Percentiles rank a stretch among this genome's conserved stretches.
phyloP scores from a whole-genome alignment of 2,113 vertebrate genomes.

The Malaclemys terrapin region DNA sequence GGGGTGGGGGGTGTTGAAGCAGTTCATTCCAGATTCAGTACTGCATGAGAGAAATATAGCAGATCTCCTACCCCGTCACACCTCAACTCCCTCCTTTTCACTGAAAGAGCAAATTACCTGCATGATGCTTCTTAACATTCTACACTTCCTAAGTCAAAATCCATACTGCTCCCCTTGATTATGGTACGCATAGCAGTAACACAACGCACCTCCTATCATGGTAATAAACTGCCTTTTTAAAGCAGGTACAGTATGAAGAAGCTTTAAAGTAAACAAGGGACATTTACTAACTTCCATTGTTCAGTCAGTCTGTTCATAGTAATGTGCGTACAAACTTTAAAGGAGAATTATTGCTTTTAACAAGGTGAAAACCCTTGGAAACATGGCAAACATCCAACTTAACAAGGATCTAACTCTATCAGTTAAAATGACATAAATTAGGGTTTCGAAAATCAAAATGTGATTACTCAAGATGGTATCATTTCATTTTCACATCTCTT shows the following conservation, averaged over 20 bases:
- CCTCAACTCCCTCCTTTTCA: not conserved
- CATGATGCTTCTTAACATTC: not conserved
- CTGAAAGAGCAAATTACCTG: conserved; percentile 6
- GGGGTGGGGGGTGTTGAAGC: conserved; percentile 5
- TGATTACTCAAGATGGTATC: conserved; percentile 61
- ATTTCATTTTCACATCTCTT: conserved; percentile 66
- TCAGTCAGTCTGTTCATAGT: conserved; percentile 8
- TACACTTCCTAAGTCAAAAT: conserved; percentile 32
- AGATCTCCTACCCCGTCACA: conserved; percentile 4
- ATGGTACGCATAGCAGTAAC: conserved; percentile 20
- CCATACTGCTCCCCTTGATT: not conserved
- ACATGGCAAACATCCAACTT: conserved; percentile 60
- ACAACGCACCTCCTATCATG: not conserved
- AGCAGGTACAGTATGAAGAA: conserved; percentile 24
- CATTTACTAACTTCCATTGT: conserved; percentile 45
- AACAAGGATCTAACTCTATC: conserved; percentile 67
- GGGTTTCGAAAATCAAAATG: no score
- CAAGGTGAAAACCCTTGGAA: conserved; percentile 75
- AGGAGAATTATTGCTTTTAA: conserved; percentile 78
- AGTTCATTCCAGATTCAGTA: conserved; percentile 38
- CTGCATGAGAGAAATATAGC: not conserved
- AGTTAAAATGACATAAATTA: conserved; percentile 49
- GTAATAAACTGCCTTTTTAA: conserved; percentile 40
- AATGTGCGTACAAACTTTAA: conserved; percentile 51
- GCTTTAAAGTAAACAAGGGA: conserved; percentile 59